Evolutionary conservation across 2,113 vertebrate genomes (phyloP), one percentile per base, ranked within the genome.

Genomic region (Grantiella picta): DNA sequence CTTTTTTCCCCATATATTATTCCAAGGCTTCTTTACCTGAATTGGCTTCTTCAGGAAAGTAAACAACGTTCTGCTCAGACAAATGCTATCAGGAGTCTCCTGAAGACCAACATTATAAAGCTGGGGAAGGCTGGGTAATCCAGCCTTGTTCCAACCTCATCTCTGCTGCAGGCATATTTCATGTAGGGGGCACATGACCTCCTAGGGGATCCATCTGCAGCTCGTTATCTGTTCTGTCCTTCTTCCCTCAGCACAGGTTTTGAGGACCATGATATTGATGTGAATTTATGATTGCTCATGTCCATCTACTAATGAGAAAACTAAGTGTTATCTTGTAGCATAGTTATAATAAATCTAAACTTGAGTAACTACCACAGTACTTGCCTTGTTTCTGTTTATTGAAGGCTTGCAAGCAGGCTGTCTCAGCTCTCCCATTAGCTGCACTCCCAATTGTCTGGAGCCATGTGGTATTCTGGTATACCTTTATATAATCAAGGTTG

Each of bases 401-500:
- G 60, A 56, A 40, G 38, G 15, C 25, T 59, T 2, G 0, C 27
- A 38, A 61, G 28, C 31, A 63, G n/a, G 19, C 20, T 69, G 18
- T 31, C 59, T 52, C 13, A 49, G 20, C 53, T 79, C 21, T 78
- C 17, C 29, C 1, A 1, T 63, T 40, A 49, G 22, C 56, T 79
- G 31, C n/a, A 4, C 7, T 87, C 28, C 44, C 0, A 0, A 3
- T 15, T 82, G n/a, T 53, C 45, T 76, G 64, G 11, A 88, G 7
- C 63, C 40, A 35, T 4, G 0, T 8, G 14, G 12, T 57, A 45
- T 45, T 28, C 28, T 60, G 16, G 6, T 25, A 14, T 18, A 50
- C 25, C 25, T 93, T 69, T 42, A 20, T 31, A 69, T 35, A 80
- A 70, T 31, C 27, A n/a, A 71, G n/a, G 13, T 56, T 44, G 24